Evolutionary conservation across 2,113 vertebrate species (phyloP).

Genomic region (Lontra canadensis): DNA sequence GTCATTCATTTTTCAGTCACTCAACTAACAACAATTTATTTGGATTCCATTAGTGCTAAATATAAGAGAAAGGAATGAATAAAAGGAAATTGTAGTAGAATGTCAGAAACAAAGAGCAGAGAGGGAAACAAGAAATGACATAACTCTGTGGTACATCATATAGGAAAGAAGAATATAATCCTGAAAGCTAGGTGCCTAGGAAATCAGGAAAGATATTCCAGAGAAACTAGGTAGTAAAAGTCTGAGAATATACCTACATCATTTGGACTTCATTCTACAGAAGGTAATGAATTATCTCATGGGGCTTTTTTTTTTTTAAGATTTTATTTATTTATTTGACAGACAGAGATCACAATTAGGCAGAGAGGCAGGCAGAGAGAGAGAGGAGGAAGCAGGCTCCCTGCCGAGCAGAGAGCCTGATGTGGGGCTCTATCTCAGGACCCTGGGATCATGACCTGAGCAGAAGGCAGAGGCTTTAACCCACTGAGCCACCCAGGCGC

Average conservation of each 20-base stretch:
- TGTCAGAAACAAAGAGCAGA: background rate
- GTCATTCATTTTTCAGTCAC: background rate
- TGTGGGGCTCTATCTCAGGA: too few species aligned
- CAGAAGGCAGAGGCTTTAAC: too few species aligned
- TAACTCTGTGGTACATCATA: fast-evolving
- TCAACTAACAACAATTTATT: background rate
- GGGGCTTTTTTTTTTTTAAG: background rate
- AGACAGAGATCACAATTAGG: too few species aligned
- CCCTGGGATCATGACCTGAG: too few species aligned
- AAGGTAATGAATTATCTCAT: background rate
- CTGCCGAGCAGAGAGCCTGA: too few species aligned
- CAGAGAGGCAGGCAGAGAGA: too few species aligned
- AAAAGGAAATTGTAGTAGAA: background rate
- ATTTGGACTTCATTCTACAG: background rate
- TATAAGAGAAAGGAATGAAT: background rate
- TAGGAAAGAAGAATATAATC: background rate
- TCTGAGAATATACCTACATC: background rate
- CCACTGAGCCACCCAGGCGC: too few species aligned
- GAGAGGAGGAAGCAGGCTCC: too few species aligned
- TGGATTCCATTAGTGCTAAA: background rate
- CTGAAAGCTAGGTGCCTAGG: background rate
- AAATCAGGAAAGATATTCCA: background rate
- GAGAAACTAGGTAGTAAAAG: background rate
- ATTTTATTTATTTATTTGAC: too few species aligned
- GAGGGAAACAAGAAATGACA: background rate